phyloP scores from a whole-genome alignment of 2,113 vertebrate species.

The Speoplatyrhinus poulsoni region DNA sequence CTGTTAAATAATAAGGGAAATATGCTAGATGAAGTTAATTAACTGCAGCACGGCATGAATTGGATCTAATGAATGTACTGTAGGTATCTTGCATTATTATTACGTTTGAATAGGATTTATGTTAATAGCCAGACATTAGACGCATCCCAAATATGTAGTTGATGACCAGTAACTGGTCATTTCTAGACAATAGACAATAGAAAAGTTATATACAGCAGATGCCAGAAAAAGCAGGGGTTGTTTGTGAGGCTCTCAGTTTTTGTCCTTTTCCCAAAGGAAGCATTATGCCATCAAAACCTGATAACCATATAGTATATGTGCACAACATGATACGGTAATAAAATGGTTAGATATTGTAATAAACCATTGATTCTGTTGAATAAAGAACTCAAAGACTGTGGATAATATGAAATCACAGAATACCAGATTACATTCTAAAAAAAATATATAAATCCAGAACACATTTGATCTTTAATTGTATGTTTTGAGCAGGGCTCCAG shows the following conservation, averaged over 20 bases:
- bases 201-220: conserved; percentile 14
- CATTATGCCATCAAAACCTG: too few species aligned
- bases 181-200: neutral
- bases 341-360: neutral
- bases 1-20: too few species aligned
- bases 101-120: too few species aligned
- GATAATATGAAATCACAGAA: too few species aligned
- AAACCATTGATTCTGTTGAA: neutral
- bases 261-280: too few species aligned
- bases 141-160: too few species aligned
- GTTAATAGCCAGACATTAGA: too few species aligned
- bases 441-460: neutral
- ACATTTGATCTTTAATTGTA: neutral
- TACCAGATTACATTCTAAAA: neutral
- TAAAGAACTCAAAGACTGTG: neutral
- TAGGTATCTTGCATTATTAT: too few species aligned
- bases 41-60: too few species aligned
- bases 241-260: conserved; percentile 34
- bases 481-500: neutral
- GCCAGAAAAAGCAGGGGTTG: conserved; percentile 28
- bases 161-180: neutral
- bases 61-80: too few species aligned
- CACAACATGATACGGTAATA: neutral
- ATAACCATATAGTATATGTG: too few species aligned
- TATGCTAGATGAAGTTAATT: too few species aligned